Base-by-base conservation (phyloP, 2,888 invertebrate species). In the Tanypteryx hageni region DNA sequence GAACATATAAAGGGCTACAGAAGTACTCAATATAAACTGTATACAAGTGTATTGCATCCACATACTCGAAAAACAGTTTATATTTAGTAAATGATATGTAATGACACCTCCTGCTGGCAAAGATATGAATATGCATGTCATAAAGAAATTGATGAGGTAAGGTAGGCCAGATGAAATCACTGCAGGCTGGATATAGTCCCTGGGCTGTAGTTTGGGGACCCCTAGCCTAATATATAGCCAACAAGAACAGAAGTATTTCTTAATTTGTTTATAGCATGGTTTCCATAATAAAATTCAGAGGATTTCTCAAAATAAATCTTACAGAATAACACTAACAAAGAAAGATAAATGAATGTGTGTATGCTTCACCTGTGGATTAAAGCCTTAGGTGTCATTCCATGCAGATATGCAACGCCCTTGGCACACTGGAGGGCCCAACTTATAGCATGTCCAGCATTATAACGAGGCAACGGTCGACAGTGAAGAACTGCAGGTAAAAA, bases 381-480 rank as follows among this genome's bases (percentile, higher is more conserved):
- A 57, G 99, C 98, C 94, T 98, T 99, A 92, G 99, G 99, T 95
- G 97, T 97, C 98, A 99, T 98, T 93, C 97, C 97, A 95, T 99
- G 99, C 93, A 99, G 96, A 95, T 99, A 99, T 89, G 98, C 98
- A 91, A 99, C 99, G 93, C 99, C 99, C 96, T 97, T 95, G 22
- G 99, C 98, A 96, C 99, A 98, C 95, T 99, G 99, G 89, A 97
- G 96, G 58, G 98, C 97, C 99, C 99, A 99, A 94, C 98, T 99
- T 96, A 99, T 97, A 9, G 99, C 99, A 96, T 99, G 99, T 92
- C 98, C 98, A 92, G 98, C 97, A 92, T 97, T 97, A 95, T 99
- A 99, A 94, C 96, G 96, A 0, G 98, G 97, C 94, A 97, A 97
- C 7, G 97, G 97, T 93, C 97, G 97, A 93, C 97, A 97, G 94